Conservation (phyloP, 2,888 invertebrate genomes). For the Agriotes lineatus region DNA sequence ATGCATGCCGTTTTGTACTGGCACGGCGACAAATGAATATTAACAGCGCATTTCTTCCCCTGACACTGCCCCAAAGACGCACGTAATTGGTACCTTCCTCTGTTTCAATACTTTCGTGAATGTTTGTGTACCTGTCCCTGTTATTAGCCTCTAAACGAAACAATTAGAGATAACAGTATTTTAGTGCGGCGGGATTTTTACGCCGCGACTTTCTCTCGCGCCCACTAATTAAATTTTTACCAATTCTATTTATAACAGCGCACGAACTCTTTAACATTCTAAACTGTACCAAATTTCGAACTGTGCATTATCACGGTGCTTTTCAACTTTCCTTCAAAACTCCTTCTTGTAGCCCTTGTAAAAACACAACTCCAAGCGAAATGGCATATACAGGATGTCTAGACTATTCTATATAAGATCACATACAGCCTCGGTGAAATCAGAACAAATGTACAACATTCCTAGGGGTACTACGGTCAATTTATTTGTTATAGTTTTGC, state of each 20-base stretch:
- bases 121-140: conserved; percentile 8
- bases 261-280: too few species aligned
- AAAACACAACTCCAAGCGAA: too few species aligned
- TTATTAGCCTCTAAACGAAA: conserved; percentile 25
- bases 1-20: conserved; percentile 7
- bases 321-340: too few species aligned
- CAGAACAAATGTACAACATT: too few species aligned
- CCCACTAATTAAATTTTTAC: not conserved
- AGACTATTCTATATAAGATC: too few species aligned
- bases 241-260: not conserved
- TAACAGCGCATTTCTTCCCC: conserved; percentile 9
- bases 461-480: too few species aligned
- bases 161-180: conserved; percentile 21
- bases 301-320: too few species aligned
- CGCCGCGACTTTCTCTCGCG: conserved; percentile 3
- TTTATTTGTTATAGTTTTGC: too few species aligned
- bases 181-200: conserved; percentile 3
- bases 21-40: conserved; percentile 16
- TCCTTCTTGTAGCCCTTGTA: too few species aligned
- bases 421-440: too few species aligned
- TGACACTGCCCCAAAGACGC: conserved; percentile 9
- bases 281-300: too few species aligned
- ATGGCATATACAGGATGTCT: too few species aligned
- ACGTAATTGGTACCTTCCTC: conserved; percentile 20
- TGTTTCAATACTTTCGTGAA: conserved; percentile 26